These are phyloP conservation scores for Gari tellinella DNA, from an alignment of 2,888 invertebrate species.

Conservation along the genomic window DNA sequence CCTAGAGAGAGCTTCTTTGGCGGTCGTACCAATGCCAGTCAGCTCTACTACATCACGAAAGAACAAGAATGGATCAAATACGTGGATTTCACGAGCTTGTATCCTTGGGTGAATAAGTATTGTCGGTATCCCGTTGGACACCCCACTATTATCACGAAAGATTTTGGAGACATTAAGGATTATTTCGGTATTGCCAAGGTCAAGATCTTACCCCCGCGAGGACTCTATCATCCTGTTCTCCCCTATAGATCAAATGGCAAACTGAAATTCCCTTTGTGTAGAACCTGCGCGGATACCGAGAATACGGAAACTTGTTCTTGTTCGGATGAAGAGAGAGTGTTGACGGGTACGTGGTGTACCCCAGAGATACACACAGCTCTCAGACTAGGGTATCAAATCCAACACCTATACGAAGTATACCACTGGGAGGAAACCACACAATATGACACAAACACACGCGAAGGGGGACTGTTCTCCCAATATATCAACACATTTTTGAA, in stretches of 20 bases:
- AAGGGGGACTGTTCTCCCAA: conserved; percentile 70
- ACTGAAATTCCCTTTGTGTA: conserved; percentile 81
- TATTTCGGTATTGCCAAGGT: conserved; percentile 50
- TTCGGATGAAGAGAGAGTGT: conserved; percentile 62
- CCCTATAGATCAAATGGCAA: conserved; percentile 71
- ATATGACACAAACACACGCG: conserved; percentile 47
- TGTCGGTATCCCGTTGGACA: conserved; percentile 68
- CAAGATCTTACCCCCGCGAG: conserved; percentile 28
- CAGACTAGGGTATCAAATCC: conserved; percentile 77
- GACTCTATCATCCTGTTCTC: conserved; percentile 57
- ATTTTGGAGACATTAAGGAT: conserved; percentile 25
- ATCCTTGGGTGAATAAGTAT: conserved; percentile 68
- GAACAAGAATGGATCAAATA: conserved; percentile 61
- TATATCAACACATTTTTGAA: conserved; percentile 70
- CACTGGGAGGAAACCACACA: conserved; percentile 57
- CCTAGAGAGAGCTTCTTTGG: conserved; percentile 71
- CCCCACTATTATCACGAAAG: conserved; percentile 45
- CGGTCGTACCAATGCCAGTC: conserved; percentile 66
- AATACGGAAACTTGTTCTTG: conserved; percentile 73
- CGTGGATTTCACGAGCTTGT: conserved; percentile 49
- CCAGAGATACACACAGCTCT: conserved; percentile 70
- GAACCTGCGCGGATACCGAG: conserved; percentile 61
- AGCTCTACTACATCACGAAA: conserved; percentile 50
- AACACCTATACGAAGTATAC: conserved; percentile 80
- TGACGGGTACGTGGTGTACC: conserved; percentile 80